phyloP scores from a whole-genome alignment of 2,888 invertebrate genomes.

The Synergus japonicus region DNA sequence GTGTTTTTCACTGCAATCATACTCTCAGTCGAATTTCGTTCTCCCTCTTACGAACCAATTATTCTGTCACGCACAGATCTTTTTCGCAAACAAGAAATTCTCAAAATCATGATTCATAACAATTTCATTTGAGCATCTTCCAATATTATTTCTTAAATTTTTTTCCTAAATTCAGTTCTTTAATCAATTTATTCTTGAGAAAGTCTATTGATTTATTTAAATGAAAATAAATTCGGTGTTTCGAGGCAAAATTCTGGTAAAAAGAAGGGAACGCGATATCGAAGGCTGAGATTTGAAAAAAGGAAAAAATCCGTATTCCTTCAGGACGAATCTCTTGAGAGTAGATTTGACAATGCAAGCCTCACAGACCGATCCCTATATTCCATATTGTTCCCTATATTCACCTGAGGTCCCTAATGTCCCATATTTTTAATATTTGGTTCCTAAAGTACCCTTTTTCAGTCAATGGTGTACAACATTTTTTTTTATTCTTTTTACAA shows the following conservation, averaged over 20 bases:
- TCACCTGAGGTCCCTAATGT: too few relatives aligned
- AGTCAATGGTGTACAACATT: too few relatives aligned
- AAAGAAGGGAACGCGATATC: constrained; percentile 37
- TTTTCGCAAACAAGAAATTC: too few relatives aligned
- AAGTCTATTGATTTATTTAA: constrained; percentile 43
- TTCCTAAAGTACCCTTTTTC: too few relatives aligned
- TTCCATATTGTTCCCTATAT: too few relatives aligned
- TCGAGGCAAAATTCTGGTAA: constrained; percentile 8
- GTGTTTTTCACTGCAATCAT: constrained; percentile 31
- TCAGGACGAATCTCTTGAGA: constrained; percentile 21
- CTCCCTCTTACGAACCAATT: constrained; percentile 24
- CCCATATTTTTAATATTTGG: too few relatives aligned
- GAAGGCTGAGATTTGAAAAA: constrained; percentile 24
- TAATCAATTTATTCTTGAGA: constrained; percentile 2
- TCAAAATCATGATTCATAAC: constrained; percentile 14
- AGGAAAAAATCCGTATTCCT: neutral
- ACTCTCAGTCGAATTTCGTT: constrained; percentile 40
- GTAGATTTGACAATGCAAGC: constrained; percentile 13
- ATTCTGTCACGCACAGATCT: constrained; percentile 4
- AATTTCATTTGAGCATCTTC: neutral
- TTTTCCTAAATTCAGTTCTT: neutral
- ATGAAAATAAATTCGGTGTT: neutral
- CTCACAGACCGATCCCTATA: neutral
- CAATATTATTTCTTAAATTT: constrained; percentile 10
- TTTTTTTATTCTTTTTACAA: too few relatives aligned